Percentiles rank a stretch among this genome's conserved stretches.
Evolutionary conservation across 2,888 invertebrate genomes (phyloP).

Genomic region (Boloria euphrosyne): DNA sequence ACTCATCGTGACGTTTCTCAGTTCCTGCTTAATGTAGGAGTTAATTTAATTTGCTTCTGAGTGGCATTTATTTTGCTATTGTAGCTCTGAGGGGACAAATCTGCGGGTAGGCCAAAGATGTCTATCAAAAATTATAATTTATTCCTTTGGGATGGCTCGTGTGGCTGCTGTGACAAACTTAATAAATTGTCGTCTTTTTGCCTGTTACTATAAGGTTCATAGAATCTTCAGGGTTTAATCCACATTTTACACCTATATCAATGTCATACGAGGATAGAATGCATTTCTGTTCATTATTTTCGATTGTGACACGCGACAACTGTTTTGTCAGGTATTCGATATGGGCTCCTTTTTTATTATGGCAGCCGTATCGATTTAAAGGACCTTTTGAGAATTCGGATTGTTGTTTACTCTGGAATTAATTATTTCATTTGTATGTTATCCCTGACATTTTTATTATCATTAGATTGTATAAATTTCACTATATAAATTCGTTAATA

Average conservation of each 20-base stretch:
- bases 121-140: constrained; percentile 65
- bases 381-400: background rate
- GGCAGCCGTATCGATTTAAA: constrained; percentile 14
- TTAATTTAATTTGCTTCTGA: constrained; percentile 59
- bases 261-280: constrained; percentile 30
- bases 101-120: constrained; percentile 66
- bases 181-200: constrained; percentile 7
- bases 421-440: background rate
- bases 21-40: constrained; percentile 48
- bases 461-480: too few species aligned
- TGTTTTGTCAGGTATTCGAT: constrained; percentile 24
- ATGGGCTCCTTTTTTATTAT: constrained; percentile 14
- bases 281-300: constrained; percentile 26
- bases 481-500: too few species aligned
- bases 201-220: constrained; percentile 15
- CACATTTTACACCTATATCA: constrained; percentile 35
- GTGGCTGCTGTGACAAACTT: background rate
- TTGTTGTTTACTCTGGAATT: background rate
- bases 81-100: constrained; percentile 50
- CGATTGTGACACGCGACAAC: constrained; percentile 19
- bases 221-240: background rate
- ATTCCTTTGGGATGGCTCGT: constrained; percentile 52
- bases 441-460: too few species aligned
- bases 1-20: constrained; percentile 43
- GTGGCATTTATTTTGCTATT: constrained; percentile 61